phyloP scores from a whole-genome alignment of 2,888 invertebrate genomes.

The Zaprionus lineosus region DNA sequence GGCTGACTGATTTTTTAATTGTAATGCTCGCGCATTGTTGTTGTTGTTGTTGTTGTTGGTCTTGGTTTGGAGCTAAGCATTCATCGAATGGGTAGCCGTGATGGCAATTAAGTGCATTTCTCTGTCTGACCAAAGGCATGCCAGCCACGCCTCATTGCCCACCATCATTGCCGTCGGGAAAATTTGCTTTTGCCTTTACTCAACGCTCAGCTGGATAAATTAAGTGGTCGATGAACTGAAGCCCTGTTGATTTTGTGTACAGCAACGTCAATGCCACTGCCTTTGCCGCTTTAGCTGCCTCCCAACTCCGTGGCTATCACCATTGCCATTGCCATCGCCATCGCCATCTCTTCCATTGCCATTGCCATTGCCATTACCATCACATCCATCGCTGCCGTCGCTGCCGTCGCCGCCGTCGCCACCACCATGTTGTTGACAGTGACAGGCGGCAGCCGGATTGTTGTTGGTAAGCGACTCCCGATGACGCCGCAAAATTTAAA shows the following conservation, averaged over 20 bases:
- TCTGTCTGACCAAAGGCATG: conserved; percentile 77
- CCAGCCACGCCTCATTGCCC: conserved; percentile 21
- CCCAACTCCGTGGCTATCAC: too few species aligned
- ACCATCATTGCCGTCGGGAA: conserved; percentile 30
- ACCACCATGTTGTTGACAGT: conserved; percentile 67
- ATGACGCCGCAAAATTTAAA: conserved; percentile 79
- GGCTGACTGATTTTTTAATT: conserved; percentile 60
- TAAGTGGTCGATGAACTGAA: conserved; percentile 81
- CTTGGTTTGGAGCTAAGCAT: background rate
- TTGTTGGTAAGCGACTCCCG: conserved; percentile 17
- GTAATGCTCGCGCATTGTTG: conserved; percentile 36
- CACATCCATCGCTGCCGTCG: background rate
- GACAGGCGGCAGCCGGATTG: conserved; percentile 47
- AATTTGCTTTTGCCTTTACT: conserved; percentile 71
- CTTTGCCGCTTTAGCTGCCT: too few species aligned
- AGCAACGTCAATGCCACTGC: conserved; percentile 37
- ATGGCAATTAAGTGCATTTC: conserved; percentile 78
- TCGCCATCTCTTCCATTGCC: background rate
- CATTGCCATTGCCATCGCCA: conserved; percentile 2
- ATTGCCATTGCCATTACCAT: background rate
- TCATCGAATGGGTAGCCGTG: conserved; percentile 8
- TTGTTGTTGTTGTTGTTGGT: too few species aligned
- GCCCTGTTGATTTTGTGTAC: conserved; percentile 80
- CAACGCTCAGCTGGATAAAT: conserved; percentile 80
- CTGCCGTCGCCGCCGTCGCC: background rate